Base-by-base conservation (phyloP, 2,888 invertebrate species). In the Caenorhabditis zanzibari region DNA sequence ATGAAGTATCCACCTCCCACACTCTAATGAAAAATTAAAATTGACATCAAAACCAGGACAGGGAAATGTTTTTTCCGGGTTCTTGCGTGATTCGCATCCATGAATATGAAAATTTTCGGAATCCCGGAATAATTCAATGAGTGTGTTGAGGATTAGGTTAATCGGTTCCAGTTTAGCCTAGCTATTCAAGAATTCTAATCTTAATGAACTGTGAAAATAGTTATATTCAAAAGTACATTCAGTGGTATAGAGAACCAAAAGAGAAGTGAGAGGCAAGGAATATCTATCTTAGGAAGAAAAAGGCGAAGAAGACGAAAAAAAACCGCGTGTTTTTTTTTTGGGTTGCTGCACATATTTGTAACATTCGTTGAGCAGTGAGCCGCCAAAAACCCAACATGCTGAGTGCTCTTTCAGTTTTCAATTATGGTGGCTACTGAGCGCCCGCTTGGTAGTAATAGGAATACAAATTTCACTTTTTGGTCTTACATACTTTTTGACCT, bases 261-360 rank as follows among this genome's bases (percentile, higher is more conserved):
- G 66, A 73, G 38, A 56, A 44, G 44, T 32, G 64, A 22, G 63
- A 14, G 44, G 56, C 26, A 10, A 75, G 9, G 24, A 74, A 74
- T 38, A 41, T 58, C 38, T 19, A 74, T 52, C 38, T 52, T 28
- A 10, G 28, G 54, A 79, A 52, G 56, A 61, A 44, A 79, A n/a
- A n/a, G n/a, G n/a, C n/a, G 71, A 59, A 71, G 32, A 44, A 64
- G 49, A 58, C 24, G 56, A 73, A 59, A 73, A 66, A 19, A n/a
- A n/a, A n/a, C n/a, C 54, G 69, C 75, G 47, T 71, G 56, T 59
- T 59, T 77, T 80, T 72, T 79, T 80, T 72, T 80, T 56, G 69
- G 72, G 64, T 68, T 56, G n/a, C n/a, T n/a, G 72, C 56, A 72
- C 80, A 80, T 80, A 79, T 79, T 79, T 79, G 71, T 79, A 79